Evolutionary conservation across 2,113 vertebrate species (phyloP).

Genomic region (Anolis sagrei): DNA sequence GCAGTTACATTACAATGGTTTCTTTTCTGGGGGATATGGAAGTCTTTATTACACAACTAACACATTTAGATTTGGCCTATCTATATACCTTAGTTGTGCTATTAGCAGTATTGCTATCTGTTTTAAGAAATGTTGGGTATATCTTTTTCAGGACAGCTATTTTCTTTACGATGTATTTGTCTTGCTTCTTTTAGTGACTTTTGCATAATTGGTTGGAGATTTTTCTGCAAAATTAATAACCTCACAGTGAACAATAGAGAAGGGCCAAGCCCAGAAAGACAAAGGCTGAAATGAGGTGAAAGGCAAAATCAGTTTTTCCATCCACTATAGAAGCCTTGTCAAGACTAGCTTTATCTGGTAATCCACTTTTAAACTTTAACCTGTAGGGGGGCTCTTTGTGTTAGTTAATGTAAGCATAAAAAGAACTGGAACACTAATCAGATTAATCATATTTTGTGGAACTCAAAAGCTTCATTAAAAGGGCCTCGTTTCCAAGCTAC

Average conservation of each 20-base stretch:
- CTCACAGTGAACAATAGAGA: constrained; percentile 84
- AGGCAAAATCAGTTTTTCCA: constrained; percentile 88
- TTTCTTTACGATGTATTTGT: constrained; percentile 92
- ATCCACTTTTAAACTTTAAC: constrained; percentile 99
- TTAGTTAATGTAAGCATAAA: constrained; percentile 97
- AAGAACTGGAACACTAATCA: constrained; percentile 94
- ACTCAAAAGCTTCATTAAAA: constrained; percentile 90
- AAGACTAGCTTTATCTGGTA: constrained; percentile 95
- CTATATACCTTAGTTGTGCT: constrained; percentile 73
- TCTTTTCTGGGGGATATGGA: constrained; percentile 24
- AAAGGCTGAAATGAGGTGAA: constrained; percentile 90
- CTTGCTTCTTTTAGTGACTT: constrained; percentile 86
- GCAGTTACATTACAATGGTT: constrained; percentile 43
- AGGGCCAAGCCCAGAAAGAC: constrained; percentile 83
- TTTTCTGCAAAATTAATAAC: constrained; percentile 95
- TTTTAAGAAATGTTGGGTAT: constrained; percentile 92
- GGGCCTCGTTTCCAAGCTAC: constrained; percentile 87
- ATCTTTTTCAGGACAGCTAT: constrained; percentile 86
- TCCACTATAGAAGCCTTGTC: constrained; percentile 91
- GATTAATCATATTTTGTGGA: constrained; percentile 96
- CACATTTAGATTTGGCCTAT: constrained; percentile 74
- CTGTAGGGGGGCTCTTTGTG: constrained; percentile 98
- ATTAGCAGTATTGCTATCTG: constrained; percentile 91
- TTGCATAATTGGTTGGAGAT: constrained; percentile 99
- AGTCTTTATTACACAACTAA: constrained; percentile 65